Evolutionary conservation across 1,140 invertebrate genomes (phyloP).

Genomic region (Bemisia tabaci): DNA sequence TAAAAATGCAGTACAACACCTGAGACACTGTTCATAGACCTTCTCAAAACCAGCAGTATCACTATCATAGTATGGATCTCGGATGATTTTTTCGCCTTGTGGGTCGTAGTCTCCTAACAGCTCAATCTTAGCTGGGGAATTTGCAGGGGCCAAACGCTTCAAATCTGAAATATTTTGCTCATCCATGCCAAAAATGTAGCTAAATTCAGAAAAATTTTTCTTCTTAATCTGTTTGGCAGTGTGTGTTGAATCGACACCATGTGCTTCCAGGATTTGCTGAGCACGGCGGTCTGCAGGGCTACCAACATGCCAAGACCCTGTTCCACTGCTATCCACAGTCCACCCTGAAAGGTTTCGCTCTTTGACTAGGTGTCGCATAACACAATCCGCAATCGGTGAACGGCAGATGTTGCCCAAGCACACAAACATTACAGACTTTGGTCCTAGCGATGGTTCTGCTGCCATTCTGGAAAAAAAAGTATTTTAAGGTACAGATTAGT

Average conservation of each 20-base stretch:
- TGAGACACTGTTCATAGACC: slow-evolving; percentile 52
- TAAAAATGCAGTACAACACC: slow-evolving; percentile 50
- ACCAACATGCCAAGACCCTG: slow-evolving; percentile 72
- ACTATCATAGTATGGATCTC: slow-evolving; percentile 73
- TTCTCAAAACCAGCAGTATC: slow-evolving; percentile 51
- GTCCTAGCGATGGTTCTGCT: not conserved
- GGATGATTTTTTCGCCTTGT: slow-evolving; percentile 57
- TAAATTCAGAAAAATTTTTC: slow-evolving; percentile 59
- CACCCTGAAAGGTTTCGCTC: slow-evolving; percentile 48
- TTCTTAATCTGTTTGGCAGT: slow-evolving; percentile 48
- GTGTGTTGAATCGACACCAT: slow-evolving; percentile 50
- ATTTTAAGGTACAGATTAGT: too few relatives aligned
- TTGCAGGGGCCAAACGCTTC: slow-evolving; percentile 41
- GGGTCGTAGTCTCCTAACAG: slow-evolving; percentile 72
- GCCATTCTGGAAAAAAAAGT: not conserved
- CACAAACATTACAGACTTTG: slow-evolving; percentile 23
- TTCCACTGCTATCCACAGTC: slow-evolving; percentile 78
- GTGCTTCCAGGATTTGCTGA: slow-evolving; percentile 48
- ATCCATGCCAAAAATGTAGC: slow-evolving; percentile 88
- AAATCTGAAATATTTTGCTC: slow-evolving; percentile 60
- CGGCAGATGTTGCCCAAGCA: slow-evolving; percentile 74
- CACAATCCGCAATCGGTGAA: slow-evolving; percentile 87
- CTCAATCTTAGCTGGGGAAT: slow-evolving; percentile 45
- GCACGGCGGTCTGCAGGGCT: slow-evolving; percentile 65
- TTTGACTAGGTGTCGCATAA: slow-evolving; percentile 58